phyloP scores from a whole-genome alignment of 1,140 invertebrate species.

The Chironomus striatipennis region DNA sequence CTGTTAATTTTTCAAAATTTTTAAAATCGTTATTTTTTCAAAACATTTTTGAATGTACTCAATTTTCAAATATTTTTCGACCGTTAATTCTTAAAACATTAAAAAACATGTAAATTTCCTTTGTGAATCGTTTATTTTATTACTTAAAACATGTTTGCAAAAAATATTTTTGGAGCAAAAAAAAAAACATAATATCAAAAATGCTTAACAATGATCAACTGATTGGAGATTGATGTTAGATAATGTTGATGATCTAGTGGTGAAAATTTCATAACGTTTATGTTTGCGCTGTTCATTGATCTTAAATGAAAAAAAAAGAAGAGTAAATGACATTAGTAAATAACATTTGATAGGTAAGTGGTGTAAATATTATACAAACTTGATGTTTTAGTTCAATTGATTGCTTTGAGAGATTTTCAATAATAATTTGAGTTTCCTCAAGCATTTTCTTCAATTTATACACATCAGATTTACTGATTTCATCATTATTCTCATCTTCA shows the following conservation, averaged over 20 bases:
- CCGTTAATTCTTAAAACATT: too few species aligned
- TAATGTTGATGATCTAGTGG: constrained; percentile 54
- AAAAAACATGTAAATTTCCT: too few species aligned
- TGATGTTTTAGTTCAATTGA: constrained; percentile 85
- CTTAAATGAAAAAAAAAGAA: constrained; percentile 37
- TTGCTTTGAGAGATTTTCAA: constrained; percentile 74
- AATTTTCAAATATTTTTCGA: too few species aligned
- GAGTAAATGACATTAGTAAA: constrained; percentile 18
- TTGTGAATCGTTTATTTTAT: too few species aligned
- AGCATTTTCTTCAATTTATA: constrained; percentile 77
- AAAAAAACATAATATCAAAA: too few species aligned
- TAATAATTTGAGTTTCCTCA: constrained; percentile 72
- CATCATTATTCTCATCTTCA: constrained; percentile 80
- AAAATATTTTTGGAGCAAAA: too few species aligned
- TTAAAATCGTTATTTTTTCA: too few species aligned
- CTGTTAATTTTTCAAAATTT: too few species aligned
- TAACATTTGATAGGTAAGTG: background rate
- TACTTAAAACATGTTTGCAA: too few species aligned
- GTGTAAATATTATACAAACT: constrained; percentile 42
- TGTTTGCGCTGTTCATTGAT: constrained; percentile 93
- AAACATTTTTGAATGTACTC: too few species aligned
- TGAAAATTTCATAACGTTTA: constrained; percentile 77
- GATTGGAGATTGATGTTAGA: background rate
- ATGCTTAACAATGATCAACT: background rate
- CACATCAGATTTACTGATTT: constrained; percentile 70